These are phyloP conservation scores for Pelvicachromis taeniatus DNA, from an alignment of 2,113 vertebrate species.

Conservation along the genomic window DNA sequence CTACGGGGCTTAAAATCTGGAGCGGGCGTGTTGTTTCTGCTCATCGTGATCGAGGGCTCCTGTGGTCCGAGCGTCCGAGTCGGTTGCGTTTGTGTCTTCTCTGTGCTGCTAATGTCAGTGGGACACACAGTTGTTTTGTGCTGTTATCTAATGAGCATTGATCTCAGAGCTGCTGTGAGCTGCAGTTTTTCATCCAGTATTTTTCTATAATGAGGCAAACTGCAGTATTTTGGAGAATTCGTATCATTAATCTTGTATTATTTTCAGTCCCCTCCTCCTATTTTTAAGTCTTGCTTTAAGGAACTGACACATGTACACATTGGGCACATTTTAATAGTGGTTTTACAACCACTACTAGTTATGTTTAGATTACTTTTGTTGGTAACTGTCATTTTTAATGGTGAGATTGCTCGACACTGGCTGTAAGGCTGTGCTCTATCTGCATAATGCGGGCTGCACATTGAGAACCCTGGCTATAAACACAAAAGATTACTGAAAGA, in stretches of 20 bases:
- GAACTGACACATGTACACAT: accelerated
- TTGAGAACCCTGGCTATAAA: accelerated
- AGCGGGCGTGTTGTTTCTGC: not conserved
- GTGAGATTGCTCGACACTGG: not conserved
- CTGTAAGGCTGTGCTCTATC: not conserved
- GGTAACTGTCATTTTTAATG: not conserved
- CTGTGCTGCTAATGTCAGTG: not conserved
- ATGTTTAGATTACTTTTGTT: not conserved
- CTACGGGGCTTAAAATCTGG: not conserved
- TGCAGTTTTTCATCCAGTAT: not conserved
- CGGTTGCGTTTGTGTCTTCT: not conserved
- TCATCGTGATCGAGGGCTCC: not conserved
- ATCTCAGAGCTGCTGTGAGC: not conserved
- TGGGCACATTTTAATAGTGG: not conserved
- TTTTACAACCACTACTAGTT: not conserved
- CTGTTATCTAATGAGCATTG: constrained; percentile 8
- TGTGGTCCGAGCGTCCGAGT: not conserved
- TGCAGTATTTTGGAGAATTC: not conserved
- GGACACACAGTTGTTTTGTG: not conserved
- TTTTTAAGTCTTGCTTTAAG: not conserved
- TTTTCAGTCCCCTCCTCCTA: accelerated
- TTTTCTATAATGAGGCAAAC: not conserved
- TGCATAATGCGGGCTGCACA: accelerated
- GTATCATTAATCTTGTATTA: not conserved
- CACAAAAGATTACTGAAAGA: not conserved